Base-by-base conservation (phyloP, 2,888 invertebrate species). In the Lysandra coridon region DNA sequence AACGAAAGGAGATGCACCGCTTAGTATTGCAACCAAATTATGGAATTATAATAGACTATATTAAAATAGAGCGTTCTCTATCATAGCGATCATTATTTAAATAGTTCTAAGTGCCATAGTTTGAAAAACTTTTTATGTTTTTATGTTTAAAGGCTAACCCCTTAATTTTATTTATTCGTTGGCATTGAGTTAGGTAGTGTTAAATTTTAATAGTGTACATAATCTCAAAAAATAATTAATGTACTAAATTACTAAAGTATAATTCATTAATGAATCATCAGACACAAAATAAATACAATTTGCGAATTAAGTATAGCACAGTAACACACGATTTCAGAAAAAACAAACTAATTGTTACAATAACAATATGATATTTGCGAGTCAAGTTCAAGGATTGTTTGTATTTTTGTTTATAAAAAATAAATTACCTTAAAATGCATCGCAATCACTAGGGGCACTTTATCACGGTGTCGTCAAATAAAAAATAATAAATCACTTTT, bases 401-500 rank as follows among this genome's bases (percentile, higher is more conserved):
- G 53, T 53, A 76, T 69, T 33, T 30, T 7, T 4, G 17, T 1
- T 69, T 49, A 2, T 30, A 30, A 44, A 60, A 23, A 40, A 37
- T 7, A 78, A 80, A 80, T 83, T 85, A 85, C 85, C 85, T 85
- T 84, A 77, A 81, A 79, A 80, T 82, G 83, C 84, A 84, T 84
- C 78, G 79, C 80, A 73, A 81, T 80, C 81, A 82, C 80, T 80
- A 30, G 17, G 17, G 37, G 75, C 49, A 79, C 69, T 33, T 12
- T 64, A 37, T 69, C 79, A 79, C 79, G 49, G 4, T 75, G 44
- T 74, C 17, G 44, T 62, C 75, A 60, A 62, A 14, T 49, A 30
- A n/a, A 85, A 84, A 83, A 85, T 83, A 82, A 84, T 83, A 82
- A 84, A 84, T 88, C 81, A 81, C 84, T 82, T 85, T 83, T 87